Conservation (phyloP, 2,888 invertebrate genomes). For the Parelbella ahira region DNA sequence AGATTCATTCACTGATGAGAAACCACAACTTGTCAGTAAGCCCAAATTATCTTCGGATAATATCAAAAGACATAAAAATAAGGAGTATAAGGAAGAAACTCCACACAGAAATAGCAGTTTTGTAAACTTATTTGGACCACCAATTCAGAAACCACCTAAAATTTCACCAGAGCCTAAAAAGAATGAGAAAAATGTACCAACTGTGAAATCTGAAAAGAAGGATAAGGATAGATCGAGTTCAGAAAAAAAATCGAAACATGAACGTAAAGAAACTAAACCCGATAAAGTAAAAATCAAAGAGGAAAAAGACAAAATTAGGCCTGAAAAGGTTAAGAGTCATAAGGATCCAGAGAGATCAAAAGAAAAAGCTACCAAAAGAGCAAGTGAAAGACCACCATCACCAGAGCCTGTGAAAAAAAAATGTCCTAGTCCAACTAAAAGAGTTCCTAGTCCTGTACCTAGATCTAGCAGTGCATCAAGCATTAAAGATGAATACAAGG, state of each 20-base stretch:
- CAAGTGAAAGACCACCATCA: constrained; percentile 62
- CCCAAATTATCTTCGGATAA: constrained; percentile 83
- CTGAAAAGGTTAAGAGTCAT: constrained; percentile 73
- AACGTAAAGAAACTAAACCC: constrained; percentile 65
- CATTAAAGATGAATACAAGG: constrained; percentile 67
- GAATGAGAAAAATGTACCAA: constrained; percentile 49
- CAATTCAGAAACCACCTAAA: constrained; percentile 88
- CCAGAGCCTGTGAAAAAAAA: constrained; percentile 64
- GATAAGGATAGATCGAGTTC: constrained; percentile 77
- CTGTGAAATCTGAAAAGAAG: constrained; percentile 73
- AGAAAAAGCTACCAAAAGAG: constrained; percentile 76
- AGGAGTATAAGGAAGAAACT: constrained; percentile 78
- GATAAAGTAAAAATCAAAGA: constrained; percentile 71
- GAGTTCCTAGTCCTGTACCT: constrained; percentile 55
- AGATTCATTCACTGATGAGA: constrained; percentile 80
- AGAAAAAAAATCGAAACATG: constrained; percentile 74
- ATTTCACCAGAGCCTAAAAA: constrained; percentile 84
- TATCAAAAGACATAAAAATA: constrained; percentile 82
- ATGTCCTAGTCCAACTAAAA: constrained; percentile 57
- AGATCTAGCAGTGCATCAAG: constrained; percentile 67
- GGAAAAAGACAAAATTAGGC: constrained; percentile 72
- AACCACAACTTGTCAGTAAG: constrained; percentile 84
- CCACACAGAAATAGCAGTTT: constrained; percentile 83
- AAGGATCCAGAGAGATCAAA: constrained; percentile 80
- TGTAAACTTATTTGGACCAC: constrained; percentile 90